A percentile compares a stretch with the other conserved stretches of the same genome.
These are phyloP conservation scores for Himalopsyche kuldschensis DNA, from an alignment of 2,888 invertebrate species.

Conservation along the genomic window DNA sequence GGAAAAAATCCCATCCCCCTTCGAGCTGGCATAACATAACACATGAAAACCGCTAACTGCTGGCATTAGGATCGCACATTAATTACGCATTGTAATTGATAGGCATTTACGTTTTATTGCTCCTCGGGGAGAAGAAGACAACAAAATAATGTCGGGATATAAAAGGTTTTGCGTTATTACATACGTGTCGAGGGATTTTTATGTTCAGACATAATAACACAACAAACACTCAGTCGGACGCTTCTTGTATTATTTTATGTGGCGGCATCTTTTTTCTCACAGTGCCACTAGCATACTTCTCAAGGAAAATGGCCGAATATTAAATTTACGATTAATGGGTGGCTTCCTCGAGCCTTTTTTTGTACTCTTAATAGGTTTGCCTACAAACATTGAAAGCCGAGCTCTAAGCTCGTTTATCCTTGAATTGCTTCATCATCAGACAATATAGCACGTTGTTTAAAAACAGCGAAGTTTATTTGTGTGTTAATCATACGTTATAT, in stretches of 20 bases:
- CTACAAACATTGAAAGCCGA: too few species aligned
- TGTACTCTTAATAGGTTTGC: too few species aligned
- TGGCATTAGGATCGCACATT: conserved; percentile 34
- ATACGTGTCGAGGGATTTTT: conserved; percentile 28
- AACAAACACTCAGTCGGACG: background rate
- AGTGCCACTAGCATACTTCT: background rate
- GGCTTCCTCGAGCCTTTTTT: too few species aligned
- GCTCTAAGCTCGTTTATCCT: too few species aligned
- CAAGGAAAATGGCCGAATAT: background rate
- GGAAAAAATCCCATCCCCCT: background rate
- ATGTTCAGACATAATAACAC: background rate
- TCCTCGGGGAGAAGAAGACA: conserved; percentile 28
- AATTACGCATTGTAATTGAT: conserved; percentile 39
- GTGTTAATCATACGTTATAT: too few species aligned
- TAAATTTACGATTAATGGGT: background rate
- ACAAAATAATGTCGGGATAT: conserved; percentile 16
- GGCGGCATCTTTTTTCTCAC: background rate
- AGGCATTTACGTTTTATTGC: conserved; percentile 37
- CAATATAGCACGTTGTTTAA: too few species aligned
- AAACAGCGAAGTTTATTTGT: too few species aligned
- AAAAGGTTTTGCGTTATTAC: conserved; percentile 28
- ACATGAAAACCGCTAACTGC: conserved; percentile 37
- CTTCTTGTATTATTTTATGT: background rate
- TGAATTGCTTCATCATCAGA: too few species aligned
- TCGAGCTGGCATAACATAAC: background rate